Evolutionary conservation across 2,888 invertebrate genomes (phyloP).

Genomic region (Drosophila parthenogenetica): DNA sequence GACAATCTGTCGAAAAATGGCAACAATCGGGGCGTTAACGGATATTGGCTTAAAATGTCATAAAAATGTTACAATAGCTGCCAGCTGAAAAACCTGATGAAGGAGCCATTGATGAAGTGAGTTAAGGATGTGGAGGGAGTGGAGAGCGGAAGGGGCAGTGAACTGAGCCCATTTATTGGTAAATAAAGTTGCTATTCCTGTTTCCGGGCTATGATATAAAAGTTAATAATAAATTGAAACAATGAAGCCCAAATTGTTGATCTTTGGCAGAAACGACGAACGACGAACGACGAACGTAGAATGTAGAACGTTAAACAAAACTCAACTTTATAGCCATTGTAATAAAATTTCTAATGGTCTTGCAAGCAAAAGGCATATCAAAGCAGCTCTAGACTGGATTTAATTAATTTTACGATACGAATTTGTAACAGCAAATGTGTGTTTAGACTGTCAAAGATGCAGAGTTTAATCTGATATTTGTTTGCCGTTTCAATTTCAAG

Average conservation of each 20-base stretch:
- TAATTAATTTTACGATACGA: constrained; percentile 67
- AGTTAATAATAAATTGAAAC: constrained; percentile 80
- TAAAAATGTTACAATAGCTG: constrained; percentile 56
- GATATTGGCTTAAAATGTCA: constrained; percentile 78
- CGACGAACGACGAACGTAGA: too few species aligned
- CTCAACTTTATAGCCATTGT: constrained; percentile 60
- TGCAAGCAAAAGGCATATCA: constrained; percentile 24
- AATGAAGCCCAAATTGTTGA: constrained; percentile 72
- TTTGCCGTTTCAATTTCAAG: constrained; percentile 1
- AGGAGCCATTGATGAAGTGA: not conserved
- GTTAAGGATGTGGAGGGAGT: not conserved
- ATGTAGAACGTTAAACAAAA: constrained; percentile 44
- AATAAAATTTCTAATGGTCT: constrained; percentile 71
- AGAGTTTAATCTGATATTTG: constrained; percentile 13
- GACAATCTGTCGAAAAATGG: constrained; percentile 58
- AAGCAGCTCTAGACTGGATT: constrained; percentile 46
- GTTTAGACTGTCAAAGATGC: constrained; percentile 17
- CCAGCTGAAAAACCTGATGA: constrained; percentile 5
- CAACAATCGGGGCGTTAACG: constrained; percentile 70
- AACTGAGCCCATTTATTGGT: constrained; percentile 69
- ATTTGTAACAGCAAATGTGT: constrained; percentile 38
- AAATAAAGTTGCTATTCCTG: constrained; percentile 66
- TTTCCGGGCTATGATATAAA: constrained; percentile 56
- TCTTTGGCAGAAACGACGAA: constrained; percentile 45
- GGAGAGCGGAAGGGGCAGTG: not conserved